These are phyloP conservation scores for Dinomys branickii DNA, from an alignment of 2,113 vertebrate genomes.

Conservation along the genomic window DNA sequence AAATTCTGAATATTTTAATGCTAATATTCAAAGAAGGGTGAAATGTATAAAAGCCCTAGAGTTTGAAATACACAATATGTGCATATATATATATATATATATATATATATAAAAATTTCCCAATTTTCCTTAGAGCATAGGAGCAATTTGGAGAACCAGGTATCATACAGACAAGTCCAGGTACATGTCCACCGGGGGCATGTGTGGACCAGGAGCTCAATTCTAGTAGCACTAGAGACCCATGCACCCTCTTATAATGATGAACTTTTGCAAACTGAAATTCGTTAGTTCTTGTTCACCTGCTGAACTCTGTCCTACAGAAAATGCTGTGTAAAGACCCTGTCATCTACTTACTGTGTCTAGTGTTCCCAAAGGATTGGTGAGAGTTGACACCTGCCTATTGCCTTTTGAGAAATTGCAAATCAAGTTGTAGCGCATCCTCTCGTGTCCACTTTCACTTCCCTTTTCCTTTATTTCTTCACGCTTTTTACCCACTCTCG, in stretches of 20 bases:
- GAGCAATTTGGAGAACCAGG: neutral
- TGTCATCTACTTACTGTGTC: too few species aligned
- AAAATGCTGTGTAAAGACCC: neutral
- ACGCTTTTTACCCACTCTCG: neutral
- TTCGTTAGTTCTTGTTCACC: neutral
- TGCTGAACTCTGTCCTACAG: neutral
- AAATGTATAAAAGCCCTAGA: neutral
- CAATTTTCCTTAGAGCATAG: neutral
- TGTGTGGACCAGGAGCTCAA: neutral
- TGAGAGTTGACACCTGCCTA: neutral
- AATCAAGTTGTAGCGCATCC: neutral
- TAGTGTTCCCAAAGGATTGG: neutral
- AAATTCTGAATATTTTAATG: constrained; percentile 45
- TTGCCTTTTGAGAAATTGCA: neutral
- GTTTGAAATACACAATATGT: neutral
- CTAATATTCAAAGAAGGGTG: neutral
- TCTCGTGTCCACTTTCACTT: neutral
- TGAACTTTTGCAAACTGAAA: neutral
- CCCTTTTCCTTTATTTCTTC: neutral
- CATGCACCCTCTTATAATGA: neutral
- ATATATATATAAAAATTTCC: neutral
- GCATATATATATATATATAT: too few species aligned
- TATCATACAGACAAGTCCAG: too few species aligned
- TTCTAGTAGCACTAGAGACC: neutral
- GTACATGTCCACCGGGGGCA: neutral